Evolutionary conservation across 2,888 invertebrate genomes (phyloP).

Genomic region (Amaurobius ferox): DNA sequence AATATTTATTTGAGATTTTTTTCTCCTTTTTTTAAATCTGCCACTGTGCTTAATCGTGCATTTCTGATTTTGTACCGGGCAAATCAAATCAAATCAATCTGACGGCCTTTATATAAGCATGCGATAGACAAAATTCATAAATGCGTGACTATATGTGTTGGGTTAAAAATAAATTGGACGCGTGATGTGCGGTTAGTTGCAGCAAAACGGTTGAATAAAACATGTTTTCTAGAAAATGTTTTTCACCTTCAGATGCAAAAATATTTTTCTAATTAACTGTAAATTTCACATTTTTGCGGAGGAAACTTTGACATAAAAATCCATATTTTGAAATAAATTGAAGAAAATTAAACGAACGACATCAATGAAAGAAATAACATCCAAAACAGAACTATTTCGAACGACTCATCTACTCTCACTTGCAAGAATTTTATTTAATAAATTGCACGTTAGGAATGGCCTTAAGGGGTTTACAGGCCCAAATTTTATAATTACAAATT

Average conservation of each 20-base stretch:
- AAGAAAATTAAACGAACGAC: no score
- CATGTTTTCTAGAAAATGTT: not conserved
- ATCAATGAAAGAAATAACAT: no score
- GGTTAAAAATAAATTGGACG: not conserved
- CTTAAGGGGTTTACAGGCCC: no score
- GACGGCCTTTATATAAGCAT: not conserved
- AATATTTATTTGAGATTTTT: slow-evolving; percentile 5
- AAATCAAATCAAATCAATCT: slow-evolving; percentile 5
- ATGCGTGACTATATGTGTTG: not conserved
- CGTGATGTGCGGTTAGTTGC: not conserved
- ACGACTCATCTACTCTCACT: no score
- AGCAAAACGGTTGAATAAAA: not conserved
- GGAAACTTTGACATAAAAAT: no score
- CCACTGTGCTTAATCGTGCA: not conserved
- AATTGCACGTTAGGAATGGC: no score
- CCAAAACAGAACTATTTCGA: no score
- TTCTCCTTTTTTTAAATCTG: not conserved
- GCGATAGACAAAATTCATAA: not conserved
- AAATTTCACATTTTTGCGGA: not conserved
- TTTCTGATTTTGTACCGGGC: not conserved
- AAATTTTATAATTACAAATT: no score
- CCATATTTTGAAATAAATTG: no score
- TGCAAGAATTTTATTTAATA: no score
- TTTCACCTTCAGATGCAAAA: no score
- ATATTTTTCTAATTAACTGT: no score